A percentile compares a stretch with the other conserved stretches of the same genome.
phyloP scores from a whole-genome alignment of 2,888 invertebrate species.

The Aquatica leii region DNA sequence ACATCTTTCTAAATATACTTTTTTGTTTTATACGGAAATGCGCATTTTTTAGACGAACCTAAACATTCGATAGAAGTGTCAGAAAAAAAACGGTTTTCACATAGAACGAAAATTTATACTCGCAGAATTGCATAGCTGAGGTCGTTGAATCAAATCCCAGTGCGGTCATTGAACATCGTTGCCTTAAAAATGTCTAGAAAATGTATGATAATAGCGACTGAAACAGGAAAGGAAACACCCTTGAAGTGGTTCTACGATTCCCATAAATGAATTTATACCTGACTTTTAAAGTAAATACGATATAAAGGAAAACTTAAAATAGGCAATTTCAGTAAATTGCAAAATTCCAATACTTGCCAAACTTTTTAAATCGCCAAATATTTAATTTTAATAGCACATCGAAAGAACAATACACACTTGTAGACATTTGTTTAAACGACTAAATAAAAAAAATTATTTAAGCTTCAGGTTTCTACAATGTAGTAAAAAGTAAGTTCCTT shows the following conservation, averaged over 20 bases:
- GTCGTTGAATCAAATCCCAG: constrained; percentile 33
- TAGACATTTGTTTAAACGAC: too few species aligned
- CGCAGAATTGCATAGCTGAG: constrained; percentile 26
- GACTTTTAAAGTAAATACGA: constrained; percentile 12
- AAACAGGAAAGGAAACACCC: constrained; percentile 10
- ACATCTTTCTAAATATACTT: constrained; percentile 13
- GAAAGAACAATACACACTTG: too few species aligned
- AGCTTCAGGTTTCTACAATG: too few species aligned
- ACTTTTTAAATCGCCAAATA: too few species aligned
- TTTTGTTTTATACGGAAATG: constrained; percentile 26
- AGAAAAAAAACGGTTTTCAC: constrained; percentile 27
- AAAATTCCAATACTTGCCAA: not conserved
- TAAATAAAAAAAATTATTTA: too few species aligned
- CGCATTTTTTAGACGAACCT: constrained; percentile 18
- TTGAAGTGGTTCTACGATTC: constrained; percentile 10
- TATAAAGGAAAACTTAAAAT: constrained; percentile 17
- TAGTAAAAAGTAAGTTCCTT: too few species aligned
- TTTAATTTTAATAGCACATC: too few species aligned
- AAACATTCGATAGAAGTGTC: constrained; percentile 29
- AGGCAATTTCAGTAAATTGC: constrained; percentile 15
- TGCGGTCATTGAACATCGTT: constrained; percentile 33
- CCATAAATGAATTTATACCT: constrained; percentile 28
- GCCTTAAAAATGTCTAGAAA: constrained; percentile 26
- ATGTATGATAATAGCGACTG: constrained; percentile 25
- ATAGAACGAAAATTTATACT: constrained; percentile 27